These are phyloP conservation scores for Leuctra nigra DNA, from an alignment of 2,888 invertebrate species.

Conservation along the genomic window DNA sequence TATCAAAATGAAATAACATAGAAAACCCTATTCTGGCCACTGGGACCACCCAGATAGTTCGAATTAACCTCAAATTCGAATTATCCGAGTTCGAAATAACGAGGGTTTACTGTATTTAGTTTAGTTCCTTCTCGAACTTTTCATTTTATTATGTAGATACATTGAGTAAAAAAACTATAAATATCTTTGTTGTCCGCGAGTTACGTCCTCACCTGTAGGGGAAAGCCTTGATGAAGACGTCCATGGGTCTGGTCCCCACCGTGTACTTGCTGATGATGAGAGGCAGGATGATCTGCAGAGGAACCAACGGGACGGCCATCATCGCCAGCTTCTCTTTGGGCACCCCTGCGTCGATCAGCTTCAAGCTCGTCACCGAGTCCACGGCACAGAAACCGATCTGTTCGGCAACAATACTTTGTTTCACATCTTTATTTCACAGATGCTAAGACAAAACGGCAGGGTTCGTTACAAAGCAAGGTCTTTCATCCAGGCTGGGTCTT, in stretches of 20 bases:
- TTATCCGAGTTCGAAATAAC: neutral
- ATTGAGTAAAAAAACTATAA: too few relatives aligned
- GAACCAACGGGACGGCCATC: slow-evolving; percentile 87
- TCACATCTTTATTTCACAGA: too few relatives aligned
- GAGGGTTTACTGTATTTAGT: neutral
- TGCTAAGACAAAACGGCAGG: too few relatives aligned
- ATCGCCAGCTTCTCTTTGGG: slow-evolving; percentile 92
- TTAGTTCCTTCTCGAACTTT: too few relatives aligned
- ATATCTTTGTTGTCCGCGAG: too few relatives aligned
- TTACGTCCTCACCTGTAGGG: slow-evolving; percentile 58
- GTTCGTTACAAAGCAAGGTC: too few relatives aligned
- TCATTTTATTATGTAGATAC: too few relatives aligned
- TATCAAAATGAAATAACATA: too few relatives aligned
- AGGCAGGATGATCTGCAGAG: slow-evolving; percentile 89
- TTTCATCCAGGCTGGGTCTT: neutral
- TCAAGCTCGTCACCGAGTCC: slow-evolving; percentile 90
- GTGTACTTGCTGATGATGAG: slow-evolving; percentile 77
- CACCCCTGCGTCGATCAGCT: slow-evolving; percentile 93
- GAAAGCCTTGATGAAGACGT: slow-evolving; percentile 80
- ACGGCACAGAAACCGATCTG: slow-evolving; percentile 93
- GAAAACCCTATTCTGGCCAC: too few relatives aligned
- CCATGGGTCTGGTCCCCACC: slow-evolving; percentile 81
- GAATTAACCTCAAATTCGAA: neutral
- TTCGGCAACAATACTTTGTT: too few relatives aligned
- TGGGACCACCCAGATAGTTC: too few relatives aligned